Conservation (phyloP, 1,140 invertebrate genomes). For the Triops cancriformis region DNA sequence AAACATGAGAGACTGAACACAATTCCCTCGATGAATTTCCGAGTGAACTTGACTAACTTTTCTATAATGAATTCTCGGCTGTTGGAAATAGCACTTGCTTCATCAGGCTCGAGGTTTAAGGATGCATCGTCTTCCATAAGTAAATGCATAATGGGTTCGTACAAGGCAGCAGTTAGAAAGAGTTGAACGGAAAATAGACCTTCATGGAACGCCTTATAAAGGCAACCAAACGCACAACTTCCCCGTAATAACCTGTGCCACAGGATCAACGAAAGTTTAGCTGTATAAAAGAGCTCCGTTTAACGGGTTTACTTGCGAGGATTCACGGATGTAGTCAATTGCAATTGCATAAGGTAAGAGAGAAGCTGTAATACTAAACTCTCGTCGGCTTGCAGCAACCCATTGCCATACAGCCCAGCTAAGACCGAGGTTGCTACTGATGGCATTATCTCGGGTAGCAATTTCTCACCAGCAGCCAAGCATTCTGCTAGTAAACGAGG, state of each 20-base stretch:
- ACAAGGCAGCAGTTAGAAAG: constrained; percentile 84
- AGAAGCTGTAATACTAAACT: constrained; percentile 65
- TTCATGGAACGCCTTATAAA: constrained; percentile 84
- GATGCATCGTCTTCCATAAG: constrained; percentile 87
- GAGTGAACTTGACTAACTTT: constrained; percentile 68
- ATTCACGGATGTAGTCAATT: constrained; percentile 70
- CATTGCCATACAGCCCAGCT: constrained; percentile 74
- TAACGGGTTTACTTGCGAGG: constrained; percentile 55
- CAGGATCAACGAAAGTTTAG: constrained; percentile 1
- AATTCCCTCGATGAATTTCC: constrained; percentile 74
- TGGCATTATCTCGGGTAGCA: constrained; percentile 53
- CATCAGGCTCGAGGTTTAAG: constrained; percentile 81
- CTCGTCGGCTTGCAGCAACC: constrained; percentile 71
- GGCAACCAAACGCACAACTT: constrained; percentile 76
- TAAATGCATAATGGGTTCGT: constrained; percentile 83
- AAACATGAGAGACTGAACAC: constrained; percentile 83
- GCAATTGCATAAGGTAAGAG: constrained; percentile 70
- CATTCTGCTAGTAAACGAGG: constrained; percentile 71
- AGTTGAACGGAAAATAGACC: constrained; percentile 81
- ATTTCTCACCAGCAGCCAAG: constrained; percentile 65
- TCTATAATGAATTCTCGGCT: constrained; percentile 71
- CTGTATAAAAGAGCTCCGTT: constrained; percentile 19
- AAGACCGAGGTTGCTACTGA: constrained; percentile 61
- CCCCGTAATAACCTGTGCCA: constrained; percentile 60
- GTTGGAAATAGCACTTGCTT: constrained; percentile 45